Base-by-base conservation (phyloP, 1,140 invertebrate genomes). In the Bombyx mandarina region DNA sequence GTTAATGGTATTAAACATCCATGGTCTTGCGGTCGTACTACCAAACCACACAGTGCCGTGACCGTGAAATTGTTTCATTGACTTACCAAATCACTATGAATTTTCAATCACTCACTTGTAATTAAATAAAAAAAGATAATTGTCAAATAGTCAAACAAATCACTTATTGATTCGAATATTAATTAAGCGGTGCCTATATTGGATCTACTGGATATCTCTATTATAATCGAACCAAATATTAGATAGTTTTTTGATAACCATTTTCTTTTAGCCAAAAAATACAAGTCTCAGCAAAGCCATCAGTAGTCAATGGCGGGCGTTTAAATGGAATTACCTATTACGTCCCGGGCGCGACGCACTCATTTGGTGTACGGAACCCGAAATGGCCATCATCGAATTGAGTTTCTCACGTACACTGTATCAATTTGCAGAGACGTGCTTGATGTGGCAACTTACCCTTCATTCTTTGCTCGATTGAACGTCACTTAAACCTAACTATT, bases 391-490 rank as follows among this genome's bases (percentile, higher is more conserved):
- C 68, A 73, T 69, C 62, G 53, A 56, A 62, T 62, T 65, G 63
- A 73, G 73, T 67, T 67, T 58, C 50, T 73, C 73, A 76, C 73
- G 73, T 73, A 56, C 63, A 45, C 52, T 66, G 65, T 75, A 76
- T 73, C 73, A 75, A 75, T 75, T 73, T 71, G 66, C 54, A 56
- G 47, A 43, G 46, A 73, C 73, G 73, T 76, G 73, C 71, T 50
- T 46, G 57, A 68, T 62, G 57, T 70, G 62, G 58, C 65, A 70
- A 3, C 2, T 35, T 35, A 35, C 26, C 26, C 26, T 35, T 35
- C 26, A 5, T 35, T 35, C 26, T 2, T 2, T 35, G 2, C 26
- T 35, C 4, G 26, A 35, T 35, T 5, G 26, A 35, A 35, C 26
- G 26, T 35, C 26, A 35, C 26, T 35, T 35, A 35, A 35, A 35